These are phyloP conservation scores for Syngnathoides biaculeatus DNA, from an alignment of 2,113 vertebrate species.

Conservation along the genomic window DNA sequence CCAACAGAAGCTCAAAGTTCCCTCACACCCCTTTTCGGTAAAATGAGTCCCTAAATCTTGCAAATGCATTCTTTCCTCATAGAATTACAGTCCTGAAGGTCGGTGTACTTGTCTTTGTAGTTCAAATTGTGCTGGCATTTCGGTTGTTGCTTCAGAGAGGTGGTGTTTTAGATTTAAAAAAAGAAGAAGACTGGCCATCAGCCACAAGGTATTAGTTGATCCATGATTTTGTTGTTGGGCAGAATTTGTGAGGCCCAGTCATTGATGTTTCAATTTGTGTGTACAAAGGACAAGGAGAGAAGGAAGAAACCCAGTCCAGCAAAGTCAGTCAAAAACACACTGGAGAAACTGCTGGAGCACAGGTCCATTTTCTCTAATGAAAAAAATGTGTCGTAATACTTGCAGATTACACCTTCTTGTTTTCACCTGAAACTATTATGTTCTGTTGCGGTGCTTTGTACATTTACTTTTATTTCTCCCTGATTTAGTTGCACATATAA, in stretches of 20 bases:
- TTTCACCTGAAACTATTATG: no score
- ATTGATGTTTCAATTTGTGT: neutral
- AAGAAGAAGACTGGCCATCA: neutral
- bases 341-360: no score
- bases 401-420: no score
- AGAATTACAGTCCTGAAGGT: conserved; percentile 18
- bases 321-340: no score
- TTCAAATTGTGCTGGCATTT: neutral
- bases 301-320: no score
- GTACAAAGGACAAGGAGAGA: no score
- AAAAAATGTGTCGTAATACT: no score
- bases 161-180: neutral
- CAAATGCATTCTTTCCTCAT: conserved; percentile 48
- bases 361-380: no score
- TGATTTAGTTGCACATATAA: no score
- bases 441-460: no score
- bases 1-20: conserved; percentile 27
- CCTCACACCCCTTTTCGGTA: conserved; percentile 24
- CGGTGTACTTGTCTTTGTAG: neutral
- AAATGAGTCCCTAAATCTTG: conserved; percentile 39
- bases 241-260: neutral
- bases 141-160: neutral
- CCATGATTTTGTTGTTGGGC: neutral
- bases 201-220: neutral
- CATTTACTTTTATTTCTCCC: no score